Percentiles rank a stretch among this genome's conserved stretches.
Conservation (phyloP, 2,888 invertebrate species). For the Sepioteuthis lessoniana region DNA sequence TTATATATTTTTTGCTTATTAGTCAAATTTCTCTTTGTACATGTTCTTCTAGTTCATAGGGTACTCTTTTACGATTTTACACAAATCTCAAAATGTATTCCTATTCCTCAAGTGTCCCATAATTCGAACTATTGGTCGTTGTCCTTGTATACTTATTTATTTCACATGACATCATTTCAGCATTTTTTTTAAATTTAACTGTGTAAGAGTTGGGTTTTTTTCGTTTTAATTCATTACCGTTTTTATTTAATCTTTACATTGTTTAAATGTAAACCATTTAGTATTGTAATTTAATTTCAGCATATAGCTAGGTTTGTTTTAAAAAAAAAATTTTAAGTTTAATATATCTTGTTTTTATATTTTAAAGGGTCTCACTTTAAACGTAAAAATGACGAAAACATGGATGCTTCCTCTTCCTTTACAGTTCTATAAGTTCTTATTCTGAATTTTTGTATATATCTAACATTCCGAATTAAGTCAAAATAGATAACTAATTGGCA, state of each 20-base stretch:
- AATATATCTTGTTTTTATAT: not conserved
- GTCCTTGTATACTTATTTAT: not conserved
- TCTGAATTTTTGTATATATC: no score
- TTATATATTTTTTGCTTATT: not conserved
- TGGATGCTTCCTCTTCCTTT: not conserved
- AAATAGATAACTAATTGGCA: no score
- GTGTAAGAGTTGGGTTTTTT: not conserved
- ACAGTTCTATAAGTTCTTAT: no score
- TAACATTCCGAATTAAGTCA: no score
- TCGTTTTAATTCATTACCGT: not conserved
- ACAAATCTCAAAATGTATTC: not conserved
- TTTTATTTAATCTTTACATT: not conserved
- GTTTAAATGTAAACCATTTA: no score
- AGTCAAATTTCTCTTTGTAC: no score
- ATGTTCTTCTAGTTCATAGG: no score
- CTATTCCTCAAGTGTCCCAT: not conserved
- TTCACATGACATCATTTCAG: conserved; percentile 23
- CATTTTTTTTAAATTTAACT: not conserved
- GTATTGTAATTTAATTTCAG: no score
- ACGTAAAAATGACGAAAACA: not conserved
- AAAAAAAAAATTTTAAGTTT: no score
- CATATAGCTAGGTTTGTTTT: no score
- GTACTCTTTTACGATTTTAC: no score
- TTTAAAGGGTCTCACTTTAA: not conserved
- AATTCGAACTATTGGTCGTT: not conserved